phyloP scores from a whole-genome alignment of 2,888 invertebrate species.

The Rotaria sp. region DNA sequence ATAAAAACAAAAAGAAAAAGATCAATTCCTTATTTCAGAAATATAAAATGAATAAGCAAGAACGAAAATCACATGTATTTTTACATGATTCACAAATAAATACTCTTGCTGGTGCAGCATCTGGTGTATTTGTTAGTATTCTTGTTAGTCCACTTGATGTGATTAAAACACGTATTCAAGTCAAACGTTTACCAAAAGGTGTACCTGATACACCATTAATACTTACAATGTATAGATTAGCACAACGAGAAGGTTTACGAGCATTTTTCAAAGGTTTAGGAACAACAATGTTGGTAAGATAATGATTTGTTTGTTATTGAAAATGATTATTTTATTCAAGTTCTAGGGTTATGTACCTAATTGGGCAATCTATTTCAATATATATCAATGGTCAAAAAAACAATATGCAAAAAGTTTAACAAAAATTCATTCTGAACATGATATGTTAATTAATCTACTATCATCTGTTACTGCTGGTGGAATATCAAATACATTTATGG shows the following conservation, averaged over 20 bases:
- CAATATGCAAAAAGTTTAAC: neutral
- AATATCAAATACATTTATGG: neutral
- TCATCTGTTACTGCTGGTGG: neutral
- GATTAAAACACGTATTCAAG: neutral
- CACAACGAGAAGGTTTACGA: neutral
- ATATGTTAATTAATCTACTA: neutral
- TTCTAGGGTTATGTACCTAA: neutral
- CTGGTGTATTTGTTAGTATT: neutral
- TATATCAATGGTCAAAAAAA: neutral
- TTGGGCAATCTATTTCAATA: neutral
- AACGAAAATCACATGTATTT: neutral
- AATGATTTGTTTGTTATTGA: too few relatives aligned
- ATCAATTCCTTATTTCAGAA: neutral
- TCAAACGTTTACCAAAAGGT: conserved; percentile 1
- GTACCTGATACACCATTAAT: neutral
- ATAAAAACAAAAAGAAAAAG: neutral
- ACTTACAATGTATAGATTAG: neutral
- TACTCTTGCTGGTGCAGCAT: neutral
- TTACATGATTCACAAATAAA: neutral
- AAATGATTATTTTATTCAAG: neutral
- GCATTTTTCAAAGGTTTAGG: neutral
- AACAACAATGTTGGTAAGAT: neutral
- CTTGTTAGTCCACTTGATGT: conserved; percentile 9
- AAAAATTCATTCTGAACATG: neutral
- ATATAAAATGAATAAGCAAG: neutral